Percentiles rank a stretch among this genome's conserved stretches.
These are phyloP conservation scores for Cryptops parisi DNA, from an alignment of 2,888 invertebrate species.

Conservation along the genomic window DNA sequence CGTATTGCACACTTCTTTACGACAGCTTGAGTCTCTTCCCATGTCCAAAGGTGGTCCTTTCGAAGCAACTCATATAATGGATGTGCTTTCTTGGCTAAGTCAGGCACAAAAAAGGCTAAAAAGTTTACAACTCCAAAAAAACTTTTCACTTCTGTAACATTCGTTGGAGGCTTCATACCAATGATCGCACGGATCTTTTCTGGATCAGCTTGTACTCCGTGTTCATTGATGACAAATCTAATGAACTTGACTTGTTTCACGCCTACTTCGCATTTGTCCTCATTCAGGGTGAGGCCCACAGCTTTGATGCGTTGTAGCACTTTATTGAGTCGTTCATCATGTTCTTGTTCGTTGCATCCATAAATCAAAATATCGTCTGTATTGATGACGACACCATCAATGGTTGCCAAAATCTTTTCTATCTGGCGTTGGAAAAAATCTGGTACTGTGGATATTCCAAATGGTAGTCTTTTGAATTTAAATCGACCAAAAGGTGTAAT, in stretches of 20 bases:
- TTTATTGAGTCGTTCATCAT: background rate
- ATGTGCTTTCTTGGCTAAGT: no score
- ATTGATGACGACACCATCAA: no score
- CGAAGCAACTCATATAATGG: no score
- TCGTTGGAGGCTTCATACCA: no score
- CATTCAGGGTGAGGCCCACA: background rate
- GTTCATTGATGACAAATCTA: constrained; percentile 4
- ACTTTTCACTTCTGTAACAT: no score
- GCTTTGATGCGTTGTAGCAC: background rate
- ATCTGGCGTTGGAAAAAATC: constrained; percentile 4
- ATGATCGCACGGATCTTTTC: no score
- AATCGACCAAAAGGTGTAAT: background rate
- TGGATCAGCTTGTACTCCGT: constrained; percentile 2
- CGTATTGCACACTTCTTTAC: no score
- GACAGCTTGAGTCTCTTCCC: no score
- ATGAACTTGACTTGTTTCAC: background rate
- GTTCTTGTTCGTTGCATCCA: background rate
- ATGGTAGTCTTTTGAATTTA: background rate
- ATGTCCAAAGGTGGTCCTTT: no score
- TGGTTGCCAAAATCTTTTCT: no score
- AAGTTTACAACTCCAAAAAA: no score
- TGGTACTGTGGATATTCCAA: background rate
- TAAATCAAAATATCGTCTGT: background rate
- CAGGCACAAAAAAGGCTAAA: no score
- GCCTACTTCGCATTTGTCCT: background rate